Base-by-base conservation (phyloP, 2,113 vertebrate species). In the Vulpes lagopus region DNA sequence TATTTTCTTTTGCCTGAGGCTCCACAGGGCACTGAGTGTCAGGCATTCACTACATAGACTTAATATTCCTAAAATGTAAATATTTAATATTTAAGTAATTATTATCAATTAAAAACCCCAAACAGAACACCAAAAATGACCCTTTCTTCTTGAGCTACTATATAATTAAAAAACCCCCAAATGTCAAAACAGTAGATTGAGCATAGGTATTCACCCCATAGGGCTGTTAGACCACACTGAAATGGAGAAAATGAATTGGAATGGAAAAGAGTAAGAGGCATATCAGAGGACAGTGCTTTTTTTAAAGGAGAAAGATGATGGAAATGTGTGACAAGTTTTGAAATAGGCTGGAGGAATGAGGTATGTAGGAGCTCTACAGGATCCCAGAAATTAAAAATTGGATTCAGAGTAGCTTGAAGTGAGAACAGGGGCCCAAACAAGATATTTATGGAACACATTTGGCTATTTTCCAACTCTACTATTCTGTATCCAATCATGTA, bases 21-120 rank as follows among this genome's bases (percentile, higher is more conserved):
- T 76, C 11, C 16, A 32, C 8, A 32, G n/a, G 12, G 3, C 27
- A 69, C 12, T 90, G 15, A 43, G 16, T 38, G 5, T 59, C n/a
- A 92, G 59, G 9, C 19, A 91, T 3, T 88, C 49, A 95, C 11
- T 83, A 59, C 0, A 12, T 5, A 71, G 53, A 78, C 3, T 82
- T 73, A 35, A 4, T 84, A 32, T 19, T 92, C 16, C 11, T 79
- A 80, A 83, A 30, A 79, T 62, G 2, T 86, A 88, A 95, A 55
- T 92, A 74, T 73, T 59, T 93, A 94, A 55, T 92, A 74, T 73
- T 57, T 92, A 79, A 92, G 5, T 74, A 57, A 5, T 57, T 11
- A 55, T 73, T 94, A 81, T 23, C 35, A 49, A 93, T n/a, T 91
- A 76, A 49, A 84, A 91, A 74, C 0, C 2, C 20, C 60, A 88